Evolutionary conservation across 2,113 vertebrate genomes (phyloP).

Genomic region (Brachypodius melanocephalos): DNA sequence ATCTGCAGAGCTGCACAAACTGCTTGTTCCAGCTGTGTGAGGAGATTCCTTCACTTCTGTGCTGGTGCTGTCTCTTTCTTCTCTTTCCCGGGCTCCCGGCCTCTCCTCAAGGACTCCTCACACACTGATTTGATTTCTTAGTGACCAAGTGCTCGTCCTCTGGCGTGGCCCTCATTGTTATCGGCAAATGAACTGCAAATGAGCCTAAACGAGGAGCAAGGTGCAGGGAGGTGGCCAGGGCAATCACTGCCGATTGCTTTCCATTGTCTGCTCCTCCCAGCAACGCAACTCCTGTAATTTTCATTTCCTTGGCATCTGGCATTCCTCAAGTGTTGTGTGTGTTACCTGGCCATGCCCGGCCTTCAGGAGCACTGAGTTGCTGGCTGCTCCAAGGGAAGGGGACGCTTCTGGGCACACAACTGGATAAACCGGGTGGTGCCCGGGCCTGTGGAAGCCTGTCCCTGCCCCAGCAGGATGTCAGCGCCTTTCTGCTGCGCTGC

Average conservation of each 20-base stretch:
- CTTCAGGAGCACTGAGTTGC: background rate
- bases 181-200: background rate
- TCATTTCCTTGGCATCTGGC: background rate
- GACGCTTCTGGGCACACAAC: background rate
- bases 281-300: background rate
- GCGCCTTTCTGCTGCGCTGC: background rate
- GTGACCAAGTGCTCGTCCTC: background rate
- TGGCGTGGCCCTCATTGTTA: background rate
- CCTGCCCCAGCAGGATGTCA: background rate
- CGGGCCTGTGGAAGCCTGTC: background rate
- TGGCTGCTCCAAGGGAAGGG: background rate
- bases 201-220: background rate
- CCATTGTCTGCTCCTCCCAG: background rate
- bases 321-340: background rate
- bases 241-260: background rate
- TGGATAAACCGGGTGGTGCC: background rate
- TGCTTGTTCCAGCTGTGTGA: background rate
- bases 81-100: background rate
- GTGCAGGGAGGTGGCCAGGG: background rate
- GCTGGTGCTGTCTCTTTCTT: background rate
- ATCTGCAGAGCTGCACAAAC: background rate
- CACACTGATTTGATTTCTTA: background rate
- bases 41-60: background rate
- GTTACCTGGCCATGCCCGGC: background rate
- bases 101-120: background rate